Evolutionary conservation across 2,797 vertebrate genomes (phyloP).

Genomic region (Simalia tracyae): DNA sequence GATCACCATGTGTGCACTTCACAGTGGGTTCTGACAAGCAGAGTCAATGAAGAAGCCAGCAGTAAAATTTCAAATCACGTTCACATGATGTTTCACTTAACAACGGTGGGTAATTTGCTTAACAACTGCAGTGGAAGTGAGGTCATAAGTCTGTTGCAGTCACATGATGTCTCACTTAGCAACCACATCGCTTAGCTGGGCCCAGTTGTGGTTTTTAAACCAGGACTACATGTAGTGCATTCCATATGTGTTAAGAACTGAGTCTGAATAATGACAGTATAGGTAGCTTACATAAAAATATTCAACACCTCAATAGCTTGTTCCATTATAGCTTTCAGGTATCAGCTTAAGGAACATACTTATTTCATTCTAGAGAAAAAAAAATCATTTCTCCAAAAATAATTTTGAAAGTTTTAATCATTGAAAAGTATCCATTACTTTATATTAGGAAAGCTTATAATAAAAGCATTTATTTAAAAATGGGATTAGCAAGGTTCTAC

Average conservation of each 20-base stretch:
- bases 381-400: slow-evolving; percentile 49
- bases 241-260: neutral
- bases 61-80: neutral
- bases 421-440: slow-evolving; percentile 16
- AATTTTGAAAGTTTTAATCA: slow-evolving; percentile 36
- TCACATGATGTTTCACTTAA: neutral
- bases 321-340: slow-evolving; percentile 10
- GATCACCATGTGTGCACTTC: neutral
- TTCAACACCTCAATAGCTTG: neutral
- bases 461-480: slow-evolving; percentile 4
- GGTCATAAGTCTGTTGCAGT: neutral
- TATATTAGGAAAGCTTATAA: slow-evolving; percentile 30
- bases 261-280: neutral
- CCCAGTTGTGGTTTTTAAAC: neutral
- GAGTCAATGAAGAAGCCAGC: neutral
- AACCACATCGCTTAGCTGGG: neutral
- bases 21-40: neutral
- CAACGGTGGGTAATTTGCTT: neutral
- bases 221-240: neutral
- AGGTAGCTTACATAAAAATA: neutral
- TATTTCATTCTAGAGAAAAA: slow-evolving; percentile 32
- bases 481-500: slow-evolving; percentile 14
- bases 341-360: slow-evolving; percentile 16
- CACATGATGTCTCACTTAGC: neutral
- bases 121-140: neutral